These are phyloP conservation scores for Prolemur simus DNA, from an alignment of 2,113 vertebrate species.

Conservation along the genomic window DNA sequence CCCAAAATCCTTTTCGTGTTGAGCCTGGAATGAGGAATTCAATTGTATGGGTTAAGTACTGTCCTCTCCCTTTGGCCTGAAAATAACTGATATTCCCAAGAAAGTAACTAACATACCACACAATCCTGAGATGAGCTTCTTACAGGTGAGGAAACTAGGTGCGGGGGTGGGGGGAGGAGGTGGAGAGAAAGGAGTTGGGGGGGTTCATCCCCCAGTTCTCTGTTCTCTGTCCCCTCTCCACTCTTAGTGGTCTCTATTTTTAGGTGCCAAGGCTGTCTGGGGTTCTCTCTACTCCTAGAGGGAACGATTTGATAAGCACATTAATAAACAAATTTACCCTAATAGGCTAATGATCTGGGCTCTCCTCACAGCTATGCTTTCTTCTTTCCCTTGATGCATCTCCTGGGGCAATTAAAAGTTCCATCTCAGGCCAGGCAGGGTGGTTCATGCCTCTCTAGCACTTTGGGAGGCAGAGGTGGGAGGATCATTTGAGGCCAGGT, in stretches of 20 bases:
- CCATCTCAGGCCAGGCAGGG: background rate
- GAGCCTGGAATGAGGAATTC: background rate
- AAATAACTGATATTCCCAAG: background rate
- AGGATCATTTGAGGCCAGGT: too few species aligned
- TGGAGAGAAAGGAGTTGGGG: background rate
- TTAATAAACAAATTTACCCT: background rate
- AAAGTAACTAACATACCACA: background rate
- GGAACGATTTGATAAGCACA: background rate
- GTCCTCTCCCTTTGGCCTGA: background rate
- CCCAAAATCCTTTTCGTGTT: background rate
- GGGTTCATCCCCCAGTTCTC: background rate
- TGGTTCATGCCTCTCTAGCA: too few species aligned
- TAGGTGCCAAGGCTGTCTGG: background rate
- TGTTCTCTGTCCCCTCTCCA: background rate
- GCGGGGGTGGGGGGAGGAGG: background rate
- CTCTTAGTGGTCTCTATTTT: background rate
- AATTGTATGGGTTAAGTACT: background rate
- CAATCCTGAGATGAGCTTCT: background rate
- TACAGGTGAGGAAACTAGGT: background rate
- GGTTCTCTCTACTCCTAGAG: background rate
- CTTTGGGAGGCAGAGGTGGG: too few species aligned
- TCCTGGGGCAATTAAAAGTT: background rate
- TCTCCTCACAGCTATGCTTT: background rate
- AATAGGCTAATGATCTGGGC: background rate
- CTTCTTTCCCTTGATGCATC: background rate